These are phyloP conservation scores for Cheilosia pagana DNA, from an alignment of 2,888 invertebrate genomes.

Conservation along the genomic window DNA sequence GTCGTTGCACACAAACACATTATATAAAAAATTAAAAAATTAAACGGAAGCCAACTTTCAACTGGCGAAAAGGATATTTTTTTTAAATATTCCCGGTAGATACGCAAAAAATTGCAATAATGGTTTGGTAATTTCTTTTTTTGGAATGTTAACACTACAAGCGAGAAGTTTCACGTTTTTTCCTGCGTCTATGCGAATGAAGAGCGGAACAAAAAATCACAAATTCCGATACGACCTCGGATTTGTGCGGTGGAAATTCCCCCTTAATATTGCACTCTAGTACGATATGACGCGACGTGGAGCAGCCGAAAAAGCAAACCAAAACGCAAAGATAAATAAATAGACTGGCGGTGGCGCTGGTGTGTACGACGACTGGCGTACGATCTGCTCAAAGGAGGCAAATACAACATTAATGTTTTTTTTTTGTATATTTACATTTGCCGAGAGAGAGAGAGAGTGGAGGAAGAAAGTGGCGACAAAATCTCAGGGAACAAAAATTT, in stretches of 20 bases:
- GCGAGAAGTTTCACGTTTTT: constrained; percentile 49
- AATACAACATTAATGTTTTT: constrained; percentile 52
- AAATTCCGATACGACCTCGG: constrained; percentile 39
- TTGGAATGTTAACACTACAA: constrained; percentile 49
- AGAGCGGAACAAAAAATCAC: constrained; percentile 16
- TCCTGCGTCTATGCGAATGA: constrained; percentile 19
- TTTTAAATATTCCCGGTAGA: constrained; percentile 7
- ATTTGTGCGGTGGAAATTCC: constrained; percentile 57
- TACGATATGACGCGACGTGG: constrained; percentile 57
- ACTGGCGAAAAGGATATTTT: not conserved
- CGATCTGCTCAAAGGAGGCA: constrained; percentile 58
- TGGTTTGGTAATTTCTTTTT: not conserved
- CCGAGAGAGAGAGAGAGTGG: constrained; percentile 70
- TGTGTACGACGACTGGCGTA: constrained; percentile 27
- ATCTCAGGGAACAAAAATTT: constrained; percentile 66
- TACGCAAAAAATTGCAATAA: not conserved
- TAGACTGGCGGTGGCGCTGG: constrained; percentile 47
- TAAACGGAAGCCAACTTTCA: not conserved
- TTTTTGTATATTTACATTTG: constrained; percentile 69
- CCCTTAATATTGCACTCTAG: constrained; percentile 46
- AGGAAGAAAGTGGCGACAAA: constrained; percentile 72
- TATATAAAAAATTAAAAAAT: constrained; percentile 49
- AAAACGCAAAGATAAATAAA: constrained; percentile 74
- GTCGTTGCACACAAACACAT: constrained; percentile 25
- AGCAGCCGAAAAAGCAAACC: constrained; percentile 67